Evolutionary conservation across 1,140 invertebrate species (phyloP), one percentile per base, ranked within the genome.

Genomic region (Caerostris extrusa): DNA sequence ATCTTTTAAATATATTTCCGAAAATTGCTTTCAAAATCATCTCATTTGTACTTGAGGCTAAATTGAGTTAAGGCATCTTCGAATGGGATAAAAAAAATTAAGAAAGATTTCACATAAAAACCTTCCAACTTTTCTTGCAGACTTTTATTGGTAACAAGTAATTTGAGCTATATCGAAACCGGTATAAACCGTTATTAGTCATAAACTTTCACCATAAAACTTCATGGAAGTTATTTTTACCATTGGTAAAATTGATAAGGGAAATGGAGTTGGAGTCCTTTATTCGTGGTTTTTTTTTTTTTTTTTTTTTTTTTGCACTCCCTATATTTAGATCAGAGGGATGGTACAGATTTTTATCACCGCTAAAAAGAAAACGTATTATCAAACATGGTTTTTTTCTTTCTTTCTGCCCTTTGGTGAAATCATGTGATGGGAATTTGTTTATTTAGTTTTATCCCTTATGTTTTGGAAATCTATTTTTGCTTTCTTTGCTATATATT

Each of bases 191-290:
- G 90, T 83, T 92, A 92, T 92, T 92, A 92, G 81, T 92, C 90
- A 92, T 92, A 92, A 92, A 92, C 81, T 92, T 92, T 85, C 57
- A 85, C 90, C 90, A 92, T 92, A 92, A 92, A 92, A 92, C 58
- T 61, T 19, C 81, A 57, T 58, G 12, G 34, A 53, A 61, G 8
- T 81, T 90, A 81, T 90, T 90, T 90, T 55, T 85, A 85, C 56
- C 53, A 55, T 67, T 85, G 57, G 8, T 85, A 85, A 92, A 83
- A 92, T 85, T 92, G 90, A 92, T 92, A 92, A 92, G 90, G 57
- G 58, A 85, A 85, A 85, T 60, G 57, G 55, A 85, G 55, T 85
- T 85, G 57, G 57, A 12, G 55, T 85, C 57, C 58, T 85, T 85
- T 60, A 58, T 56, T n/a, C 55, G 4, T 34, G 12, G 57, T n/a